These are phyloP conservation scores for Dolichomitus sp. DNA, from an alignment of 2,888 invertebrate species.

Conservation along the genomic window DNA sequence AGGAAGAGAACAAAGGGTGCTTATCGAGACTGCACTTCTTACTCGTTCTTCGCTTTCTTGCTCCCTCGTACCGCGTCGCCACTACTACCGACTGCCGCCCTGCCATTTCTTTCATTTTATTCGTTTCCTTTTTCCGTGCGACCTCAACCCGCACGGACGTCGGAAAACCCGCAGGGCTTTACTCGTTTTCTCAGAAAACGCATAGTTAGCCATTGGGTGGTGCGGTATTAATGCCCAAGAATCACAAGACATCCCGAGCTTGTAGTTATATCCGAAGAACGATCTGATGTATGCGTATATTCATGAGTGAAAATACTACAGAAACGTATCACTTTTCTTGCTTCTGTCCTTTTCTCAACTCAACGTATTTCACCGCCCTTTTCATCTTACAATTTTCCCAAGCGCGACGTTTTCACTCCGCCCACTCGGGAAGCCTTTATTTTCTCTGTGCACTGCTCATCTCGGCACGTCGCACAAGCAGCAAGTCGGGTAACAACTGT, in stretches of 20 bases:
- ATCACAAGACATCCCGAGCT: conserved; percentile 53
- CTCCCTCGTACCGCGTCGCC: conserved; percentile 20
- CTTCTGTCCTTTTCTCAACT: neutral
- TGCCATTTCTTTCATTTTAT: conserved; percentile 69
- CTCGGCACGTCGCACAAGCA: conserved; percentile 21
- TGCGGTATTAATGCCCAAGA: conserved; percentile 37
- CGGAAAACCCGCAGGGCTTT: conserved; percentile 48
- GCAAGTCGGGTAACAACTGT: conserved; percentile 33
- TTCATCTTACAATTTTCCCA: conserved; percentile 1
- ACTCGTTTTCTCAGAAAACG: conserved; percentile 45
- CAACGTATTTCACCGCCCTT: neutral
- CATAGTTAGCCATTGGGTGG: conserved; percentile 55
- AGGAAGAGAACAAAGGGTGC: conserved; percentile 81
- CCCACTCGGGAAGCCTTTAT: conserved; percentile 8
- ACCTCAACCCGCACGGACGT: conserved; percentile 1
- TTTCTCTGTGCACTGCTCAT: conserved; percentile 34
- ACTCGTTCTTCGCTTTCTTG: conserved; percentile 68
- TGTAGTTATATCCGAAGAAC: neutral
- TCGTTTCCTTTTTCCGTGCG: conserved; percentile 40
- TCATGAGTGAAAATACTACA: conserved; percentile 33
- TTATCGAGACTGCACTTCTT: conserved; percentile 82
- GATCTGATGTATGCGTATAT: conserved; percentile 30
- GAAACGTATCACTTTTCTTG: neutral
- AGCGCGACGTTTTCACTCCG: neutral
- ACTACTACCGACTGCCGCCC: neutral